phyloP scores from a whole-genome alignment of 2,113 vertebrate species.

The Caracal caracal region DNA sequence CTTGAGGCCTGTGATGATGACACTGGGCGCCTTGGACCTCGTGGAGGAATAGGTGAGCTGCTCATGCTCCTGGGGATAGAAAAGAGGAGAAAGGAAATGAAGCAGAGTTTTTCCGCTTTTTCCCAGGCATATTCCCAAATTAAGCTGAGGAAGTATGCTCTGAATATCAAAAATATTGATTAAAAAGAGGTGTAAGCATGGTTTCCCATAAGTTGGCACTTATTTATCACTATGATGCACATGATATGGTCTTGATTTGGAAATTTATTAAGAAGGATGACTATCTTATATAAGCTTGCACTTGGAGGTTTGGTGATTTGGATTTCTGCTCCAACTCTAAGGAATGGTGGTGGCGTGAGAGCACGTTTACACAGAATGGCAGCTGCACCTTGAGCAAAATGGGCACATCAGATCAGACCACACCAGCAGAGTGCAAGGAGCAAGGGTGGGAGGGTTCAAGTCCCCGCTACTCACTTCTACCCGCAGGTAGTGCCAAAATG shows the following conservation, averaged over 20 bases:
- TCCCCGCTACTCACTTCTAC: constrained; percentile 87
- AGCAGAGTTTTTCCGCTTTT: constrained; percentile 69
- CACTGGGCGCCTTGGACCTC: constrained; percentile 95
- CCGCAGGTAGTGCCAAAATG: constrained; percentile 89
- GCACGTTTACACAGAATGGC: constrained; percentile 76
- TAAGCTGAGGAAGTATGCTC: constrained; percentile 69
- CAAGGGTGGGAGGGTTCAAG: constrained; percentile 82
- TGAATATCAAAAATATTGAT: constrained; percentile 69
- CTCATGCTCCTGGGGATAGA: constrained; percentile 92
- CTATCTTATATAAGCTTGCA: constrained; percentile 49
- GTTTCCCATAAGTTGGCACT: constrained; percentile 54
- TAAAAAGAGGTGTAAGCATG: constrained; percentile 67
- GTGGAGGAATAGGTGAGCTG: constrained; percentile 97
- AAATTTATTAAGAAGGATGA: constrained; percentile 60
- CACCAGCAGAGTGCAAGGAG: constrained; percentile 69
- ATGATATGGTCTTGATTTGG: constrained; percentile 72
- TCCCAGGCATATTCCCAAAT: constrained; percentile 66
- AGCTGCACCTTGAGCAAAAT: constrained; percentile 70
- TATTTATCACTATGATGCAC: constrained; percentile 59
- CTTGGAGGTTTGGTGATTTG: constrained; percentile 64
- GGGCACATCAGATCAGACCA: constrained; percentile 67
- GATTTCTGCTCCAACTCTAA: constrained; percentile 59
- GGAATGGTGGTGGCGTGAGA: constrained; percentile 71
- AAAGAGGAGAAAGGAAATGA: constrained; percentile 81
- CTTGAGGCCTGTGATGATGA: constrained; percentile 95